These are phyloP conservation scores for Trinorchestia longiramus DNA, from an alignment of 1,140 invertebrate genomes.

Conservation along the genomic window DNA sequence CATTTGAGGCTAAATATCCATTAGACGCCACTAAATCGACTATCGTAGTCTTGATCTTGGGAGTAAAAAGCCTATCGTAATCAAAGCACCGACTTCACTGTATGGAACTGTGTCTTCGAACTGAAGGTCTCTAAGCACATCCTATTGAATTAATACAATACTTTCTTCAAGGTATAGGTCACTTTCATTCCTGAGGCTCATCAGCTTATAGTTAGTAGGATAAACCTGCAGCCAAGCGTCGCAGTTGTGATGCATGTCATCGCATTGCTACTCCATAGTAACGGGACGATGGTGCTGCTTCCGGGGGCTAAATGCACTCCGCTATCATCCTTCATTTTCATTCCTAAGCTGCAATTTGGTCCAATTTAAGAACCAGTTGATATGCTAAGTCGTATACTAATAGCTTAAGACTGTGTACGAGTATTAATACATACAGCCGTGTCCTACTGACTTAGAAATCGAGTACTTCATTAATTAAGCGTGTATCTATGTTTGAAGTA, in stretches of 20 bases:
- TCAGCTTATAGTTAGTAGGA: neutral
- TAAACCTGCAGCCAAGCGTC: neutral
- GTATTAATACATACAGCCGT: neutral
- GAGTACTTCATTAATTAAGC: neutral
- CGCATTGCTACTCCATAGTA: neutral
- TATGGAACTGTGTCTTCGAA: too few species aligned
- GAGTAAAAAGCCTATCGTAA: too few species aligned
- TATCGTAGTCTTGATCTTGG: too few species aligned
- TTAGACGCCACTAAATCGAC: too few species aligned
- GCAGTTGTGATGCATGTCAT: neutral
- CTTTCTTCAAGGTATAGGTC: neutral
- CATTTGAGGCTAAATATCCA: too few species aligned
- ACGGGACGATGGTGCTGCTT: neutral
- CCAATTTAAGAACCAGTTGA: neutral
- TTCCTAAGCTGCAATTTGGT: neutral
- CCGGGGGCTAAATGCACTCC: neutral
- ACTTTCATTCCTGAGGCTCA: neutral
- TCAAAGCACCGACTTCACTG: too few species aligned
- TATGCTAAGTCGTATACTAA: neutral
- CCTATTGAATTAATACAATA: neutral
- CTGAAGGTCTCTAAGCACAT: too few species aligned
- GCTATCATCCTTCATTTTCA: neutral
- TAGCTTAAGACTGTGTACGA: neutral
- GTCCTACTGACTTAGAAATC: neutral
- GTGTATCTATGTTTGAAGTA: neutral